Conservation (phyloP, 92 coral and sea anemone species). For the Bergia puertoricense region DNA sequence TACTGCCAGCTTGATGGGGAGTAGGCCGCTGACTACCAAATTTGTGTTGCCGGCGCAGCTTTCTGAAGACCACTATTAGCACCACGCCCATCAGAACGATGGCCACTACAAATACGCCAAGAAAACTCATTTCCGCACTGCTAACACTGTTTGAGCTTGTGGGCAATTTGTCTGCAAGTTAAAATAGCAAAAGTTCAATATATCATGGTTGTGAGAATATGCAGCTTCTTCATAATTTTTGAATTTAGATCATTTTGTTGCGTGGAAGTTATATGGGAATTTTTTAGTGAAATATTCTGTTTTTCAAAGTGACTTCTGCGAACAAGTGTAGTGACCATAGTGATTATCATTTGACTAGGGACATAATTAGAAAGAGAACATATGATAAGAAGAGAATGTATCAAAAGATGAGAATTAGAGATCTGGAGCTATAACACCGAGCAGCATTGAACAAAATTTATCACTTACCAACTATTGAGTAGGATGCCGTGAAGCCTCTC, state of each 20-base stretch:
- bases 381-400: too few species aligned
- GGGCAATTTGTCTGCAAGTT: slow-evolving; percentile 39
- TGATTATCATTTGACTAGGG: too few species aligned
- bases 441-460: background rate
- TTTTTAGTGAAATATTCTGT: too few species aligned
- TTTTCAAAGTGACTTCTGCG: too few species aligned
- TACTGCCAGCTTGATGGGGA: slow-evolving; percentile 78
- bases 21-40: slow-evolving; percentile 46
- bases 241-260: background rate
- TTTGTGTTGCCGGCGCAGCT: slow-evolving; percentile 82
- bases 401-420: too few species aligned
- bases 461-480: slow-evolving; percentile 62
- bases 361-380: too few species aligned
- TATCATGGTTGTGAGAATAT: background rate
- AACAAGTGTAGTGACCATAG: too few species aligned
- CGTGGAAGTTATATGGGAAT: background rate
- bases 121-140: slow-evolving; percentile 77
- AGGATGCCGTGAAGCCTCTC: slow-evolving; percentile 85
- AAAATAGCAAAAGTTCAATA: background rate
- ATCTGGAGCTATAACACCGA: too few species aligned
- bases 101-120: slow-evolving; percentile 79
- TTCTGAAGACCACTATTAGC: slow-evolving; percentile 73
- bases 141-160: slow-evolving; percentile 53
- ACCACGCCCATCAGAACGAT: slow-evolving; percentile 75
- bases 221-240: background rate